Conservation (phyloP, 2,113 vertebrate species). For the Malaclemys terrapin region DNA sequence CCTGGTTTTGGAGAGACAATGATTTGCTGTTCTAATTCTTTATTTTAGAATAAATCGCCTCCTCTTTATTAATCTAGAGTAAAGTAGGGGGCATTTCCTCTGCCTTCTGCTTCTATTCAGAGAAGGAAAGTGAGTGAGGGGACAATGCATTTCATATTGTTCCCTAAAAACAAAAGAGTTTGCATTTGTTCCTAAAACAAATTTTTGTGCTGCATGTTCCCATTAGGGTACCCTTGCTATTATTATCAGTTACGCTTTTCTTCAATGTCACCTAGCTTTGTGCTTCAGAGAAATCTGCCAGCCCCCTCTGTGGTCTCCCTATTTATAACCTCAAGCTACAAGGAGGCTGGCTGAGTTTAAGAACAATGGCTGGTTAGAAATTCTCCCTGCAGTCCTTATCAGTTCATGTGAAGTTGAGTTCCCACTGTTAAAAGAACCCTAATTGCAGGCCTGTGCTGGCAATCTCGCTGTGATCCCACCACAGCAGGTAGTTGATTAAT, state of each 20-base stretch:
- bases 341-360: background rate
- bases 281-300: background rate
- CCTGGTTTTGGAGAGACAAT: background rate
- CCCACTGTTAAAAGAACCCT: slow-evolving; percentile 8
- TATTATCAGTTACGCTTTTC: background rate
- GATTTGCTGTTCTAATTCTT: background rate
- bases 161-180: background rate
- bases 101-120: background rate
- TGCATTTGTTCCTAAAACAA: background rate
- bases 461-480: background rate
- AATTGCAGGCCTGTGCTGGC: background rate
- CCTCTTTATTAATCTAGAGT: background rate
- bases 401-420: slow-evolving; percentile 10
- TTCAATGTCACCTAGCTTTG: background rate
- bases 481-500: slow-evolving; percentile 39
- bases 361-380: background rate
- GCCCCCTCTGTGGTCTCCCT: background rate
- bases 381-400: background rate
- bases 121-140: background rate
- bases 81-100: background rate
- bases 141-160: background rate
- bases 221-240: background rate
- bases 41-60: background rate
- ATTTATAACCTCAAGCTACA: slow-evolving; percentile 14
- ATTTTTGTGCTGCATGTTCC: background rate